Evolutionary conservation across 2,888 invertebrate genomes (phyloP).

Genomic region (Drosophila neonasuta): DNA sequence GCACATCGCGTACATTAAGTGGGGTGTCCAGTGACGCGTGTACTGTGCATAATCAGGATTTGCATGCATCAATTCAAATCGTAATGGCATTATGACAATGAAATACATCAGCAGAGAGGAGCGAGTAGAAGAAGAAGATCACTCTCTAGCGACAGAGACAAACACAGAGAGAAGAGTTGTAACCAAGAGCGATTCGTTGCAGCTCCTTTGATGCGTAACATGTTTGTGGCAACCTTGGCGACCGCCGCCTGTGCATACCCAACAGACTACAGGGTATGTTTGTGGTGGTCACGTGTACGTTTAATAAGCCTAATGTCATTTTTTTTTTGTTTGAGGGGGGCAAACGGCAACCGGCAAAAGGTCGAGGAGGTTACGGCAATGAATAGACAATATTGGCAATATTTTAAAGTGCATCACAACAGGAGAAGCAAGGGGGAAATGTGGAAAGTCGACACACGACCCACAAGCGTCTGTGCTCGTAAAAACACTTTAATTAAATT

Average conservation of each 20-base stretch:
- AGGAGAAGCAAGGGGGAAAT: slow-evolving; percentile 11
- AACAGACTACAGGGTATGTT: slow-evolving; percentile 20
- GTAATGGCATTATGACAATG: slow-evolving; percentile 57
- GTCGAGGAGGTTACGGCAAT: slow-evolving; percentile 46
- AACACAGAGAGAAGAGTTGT: background rate
- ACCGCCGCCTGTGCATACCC: slow-evolving; percentile 69
- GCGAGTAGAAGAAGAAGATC: slow-evolving; percentile 8
- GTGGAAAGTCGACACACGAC: slow-evolving; percentile 55
- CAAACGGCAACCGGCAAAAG: slow-evolving; percentile 6
- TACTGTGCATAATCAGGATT: slow-evolving; percentile 74
- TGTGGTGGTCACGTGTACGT: slow-evolving; percentile 61
- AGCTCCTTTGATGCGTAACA: slow-evolving; percentile 67
- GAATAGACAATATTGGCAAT: slow-evolving; percentile 75
- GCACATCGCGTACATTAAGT: slow-evolving; percentile 28
- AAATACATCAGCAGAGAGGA: slow-evolving; percentile 51
- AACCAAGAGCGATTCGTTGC: slow-evolving; percentile 57
- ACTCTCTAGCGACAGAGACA: background rate
- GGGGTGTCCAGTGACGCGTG: slow-evolving; percentile 66
- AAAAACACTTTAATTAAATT: slow-evolving; percentile 80
- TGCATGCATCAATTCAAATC: slow-evolving; percentile 71
- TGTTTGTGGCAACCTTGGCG: slow-evolving; percentile 73
- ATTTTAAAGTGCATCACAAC: slow-evolving; percentile 71
- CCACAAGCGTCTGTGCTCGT: slow-evolving; percentile 60
- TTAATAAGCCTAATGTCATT: slow-evolving; percentile 75
- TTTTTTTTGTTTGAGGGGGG: slow-evolving; percentile 5